Base-by-base conservation (phyloP, 2,797 vertebrate species). In the Pagetopsis macropterus region DNA sequence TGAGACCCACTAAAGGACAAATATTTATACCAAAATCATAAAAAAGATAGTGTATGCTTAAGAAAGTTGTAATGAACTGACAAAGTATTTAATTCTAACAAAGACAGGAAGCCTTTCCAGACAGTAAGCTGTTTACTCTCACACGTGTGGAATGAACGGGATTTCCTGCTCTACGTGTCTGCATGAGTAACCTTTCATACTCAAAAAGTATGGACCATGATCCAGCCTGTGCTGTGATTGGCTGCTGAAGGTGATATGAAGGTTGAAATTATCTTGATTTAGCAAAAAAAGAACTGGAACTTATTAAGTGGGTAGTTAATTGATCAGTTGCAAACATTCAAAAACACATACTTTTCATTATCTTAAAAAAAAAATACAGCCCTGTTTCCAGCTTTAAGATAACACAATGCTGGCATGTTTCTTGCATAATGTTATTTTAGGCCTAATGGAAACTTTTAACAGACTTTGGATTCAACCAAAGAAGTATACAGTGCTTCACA, bases 51-150 rank as follows among this genome's bases (percentile, higher is more conserved):
- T 45, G 51, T 21, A 15, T 16, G n/a, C 40, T 49, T 6, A 44
- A 13, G 7, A 50, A 48, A 52, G 1, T 10, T 27, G 23, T 19
- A 1, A 21, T 14, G 23, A 6, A 33, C 8, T 17, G 41, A 21
- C 14, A 15, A 9, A 9, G 6, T 12, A 13, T 60, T 65, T 57
- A 4, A 72, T 51, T 40, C 44, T 56, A 62, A 73, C 76, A 79
- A 65, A 79, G 68, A 37, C 70, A 50, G 79, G 82, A 82, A 78
- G 59, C 44, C 48, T 9, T 43, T 65, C 49, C 63, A 82, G 76
- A 75, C 59, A 27, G 5, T 23, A n/a, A 19, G 15, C 19, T 2
- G 52, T 51, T 68, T 50, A 17, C n/a, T 41, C 37, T 15, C 27
- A 27, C 27, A 50, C 8, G n/a, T 49, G 69, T 54, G 56, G 52